These are phyloP conservation scores for Spinibarbus caldwelli DNA, from an alignment of 2,797 vertebrate genomes.

Conservation along the genomic window DNA sequence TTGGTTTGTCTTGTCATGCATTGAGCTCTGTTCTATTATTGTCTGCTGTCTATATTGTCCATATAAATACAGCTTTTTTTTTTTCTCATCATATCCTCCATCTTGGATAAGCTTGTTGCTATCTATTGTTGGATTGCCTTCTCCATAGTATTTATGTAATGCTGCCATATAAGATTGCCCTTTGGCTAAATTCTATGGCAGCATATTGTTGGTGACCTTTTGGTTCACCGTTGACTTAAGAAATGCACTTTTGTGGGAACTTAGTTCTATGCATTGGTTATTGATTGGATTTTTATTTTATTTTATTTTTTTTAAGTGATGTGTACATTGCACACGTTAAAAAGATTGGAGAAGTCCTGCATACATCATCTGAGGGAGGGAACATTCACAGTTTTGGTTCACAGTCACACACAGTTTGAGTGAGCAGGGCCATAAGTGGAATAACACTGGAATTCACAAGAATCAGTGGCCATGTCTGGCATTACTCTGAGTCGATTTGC, in stretches of 20 bases:
- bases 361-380: not conserved
- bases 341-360: not conserved
- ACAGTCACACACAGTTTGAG: not conserved
- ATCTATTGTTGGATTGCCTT: not conserved
- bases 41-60: not conserved
- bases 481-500: constrained; percentile 99
- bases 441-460: constrained; percentile 47
- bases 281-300: not conserved
- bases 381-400: not conserved
- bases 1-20: not conserved
- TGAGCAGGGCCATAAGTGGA: not conserved
- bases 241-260: no score
- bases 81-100: not conserved
- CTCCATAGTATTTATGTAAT: not conserved
- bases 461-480: constrained; percentile 84
- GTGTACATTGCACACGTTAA: not conserved
- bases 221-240: not conserved
- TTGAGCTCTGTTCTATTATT: constrained; percentile 5
- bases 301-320: no score
- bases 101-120: not conserved
- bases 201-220: not conserved
- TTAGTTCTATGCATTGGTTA: not conserved
- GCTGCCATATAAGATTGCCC: no score
- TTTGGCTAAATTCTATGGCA: no score
- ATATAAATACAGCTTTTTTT: not conserved